Evolutionary conservation across 2,113 vertebrate genomes (phyloP).

Genomic region (Saccopteryx leptura): DNA sequence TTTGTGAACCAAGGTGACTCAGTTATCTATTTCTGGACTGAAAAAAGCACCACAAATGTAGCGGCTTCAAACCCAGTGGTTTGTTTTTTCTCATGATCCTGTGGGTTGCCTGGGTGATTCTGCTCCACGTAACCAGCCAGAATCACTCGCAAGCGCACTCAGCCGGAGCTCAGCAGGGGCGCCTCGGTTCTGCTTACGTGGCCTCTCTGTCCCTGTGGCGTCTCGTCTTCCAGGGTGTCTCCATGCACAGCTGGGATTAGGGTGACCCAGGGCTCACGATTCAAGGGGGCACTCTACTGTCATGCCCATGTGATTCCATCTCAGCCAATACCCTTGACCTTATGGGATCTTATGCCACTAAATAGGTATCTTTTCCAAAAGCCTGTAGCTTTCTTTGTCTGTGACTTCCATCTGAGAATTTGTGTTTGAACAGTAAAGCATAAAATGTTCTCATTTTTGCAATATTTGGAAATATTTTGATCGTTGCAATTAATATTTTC

Average conservation of each 20-base stretch:
- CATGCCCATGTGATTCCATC: rapidly evolving
- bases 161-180: background rate
- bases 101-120: background rate
- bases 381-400: background rate
- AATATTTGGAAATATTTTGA: background rate
- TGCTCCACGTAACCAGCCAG: background rate
- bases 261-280: no score
- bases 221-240: background rate
- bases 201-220: rapidly evolving
- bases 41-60: background rate
- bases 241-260: background rate
- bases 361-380: background rate
- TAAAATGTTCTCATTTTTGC: background rate
- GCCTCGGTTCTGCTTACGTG: background rate
- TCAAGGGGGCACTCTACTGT: background rate
- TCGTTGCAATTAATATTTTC: background rate
- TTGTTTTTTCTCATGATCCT: background rate
- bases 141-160: rapidly evolving
- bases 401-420: background rate
- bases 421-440: background rate
- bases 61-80: background rate
- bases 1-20: background rate
- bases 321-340: background rate
- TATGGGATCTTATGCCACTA: background rate
- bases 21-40: background rate